Evolutionary conservation across 1,140 invertebrate genomes (phyloP), one percentile per base, ranked within the genome.

Genomic region (Piezodorus guildinii): DNA sequence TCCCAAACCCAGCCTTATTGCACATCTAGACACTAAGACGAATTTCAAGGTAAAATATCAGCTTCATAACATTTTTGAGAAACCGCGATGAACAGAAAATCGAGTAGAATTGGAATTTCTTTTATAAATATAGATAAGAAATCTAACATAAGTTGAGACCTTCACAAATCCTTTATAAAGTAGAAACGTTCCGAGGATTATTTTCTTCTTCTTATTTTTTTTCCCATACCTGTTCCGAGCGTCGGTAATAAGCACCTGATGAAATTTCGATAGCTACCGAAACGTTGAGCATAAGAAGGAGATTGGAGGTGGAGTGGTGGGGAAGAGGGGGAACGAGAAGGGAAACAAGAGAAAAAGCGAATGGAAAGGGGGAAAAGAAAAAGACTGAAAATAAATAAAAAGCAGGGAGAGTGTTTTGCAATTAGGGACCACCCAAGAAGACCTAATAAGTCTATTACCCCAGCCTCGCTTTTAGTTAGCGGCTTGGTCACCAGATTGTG

Each of bases 121-220:
- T n/a, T n/a, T n/a, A n/a, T n/a, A n/a, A n/a, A n/a, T n/a, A n/a
- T n/a, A n/a, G n/a, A n/a, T n/a, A n/a, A n/a, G n/a, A n/a, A n/a
- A n/a, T n/a, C n/a, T n/a, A n/a, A n/a, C n/a, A n/a, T n/a, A n/a
- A n/a, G n/a, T n/a, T n/a, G n/a, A 30, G 27, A 3, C 27, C 27
- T n/a, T 3, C 14, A 12, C 17, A 12, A 15, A 15, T 46, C 45
- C 17, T 46, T n/a, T 46, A n/a, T 46, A n/a, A n/a, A 19, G 45
- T 15, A 46, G 45, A 12, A 46, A 19, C 15, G 3, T 4, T 3
- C 10, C 15, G 3, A 12, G 15, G 4, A 4, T 46, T 12, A 2
- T n/a, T 46, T 46, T 46, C 17, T 46, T 46, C n/a, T n/a, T n/a
- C n/a, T n/a, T n/a, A n/a, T 49, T n/a, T 49, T 49, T 49, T 49